Evolutionary conservation across 2,888 invertebrate genomes (phyloP).

Genomic region (Cerceris ruficornis): DNA sequence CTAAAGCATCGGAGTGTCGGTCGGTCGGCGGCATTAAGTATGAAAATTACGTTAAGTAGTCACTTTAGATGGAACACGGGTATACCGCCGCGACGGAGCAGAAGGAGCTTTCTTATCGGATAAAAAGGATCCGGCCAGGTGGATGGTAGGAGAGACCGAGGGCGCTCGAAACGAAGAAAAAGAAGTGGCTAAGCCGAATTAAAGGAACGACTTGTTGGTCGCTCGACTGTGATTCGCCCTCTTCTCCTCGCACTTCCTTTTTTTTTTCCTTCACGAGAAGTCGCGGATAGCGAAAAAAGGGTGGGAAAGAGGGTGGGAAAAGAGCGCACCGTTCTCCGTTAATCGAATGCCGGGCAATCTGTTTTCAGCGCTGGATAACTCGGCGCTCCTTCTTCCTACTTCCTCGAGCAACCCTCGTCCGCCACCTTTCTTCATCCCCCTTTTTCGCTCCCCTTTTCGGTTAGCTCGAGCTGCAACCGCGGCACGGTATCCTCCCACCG

Average conservation of each 20-base stretch:
- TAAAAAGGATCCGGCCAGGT: conserved; percentile 58
- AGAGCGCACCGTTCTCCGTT: conserved; percentile 68
- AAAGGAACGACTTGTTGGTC: conserved; percentile 79
- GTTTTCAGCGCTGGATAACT: conserved; percentile 81
- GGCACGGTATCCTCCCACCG: conserved; percentile 66
- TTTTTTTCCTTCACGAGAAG: conserved; percentile 74
- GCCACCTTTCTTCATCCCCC: conserved; percentile 25
- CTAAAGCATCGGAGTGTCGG: no score
- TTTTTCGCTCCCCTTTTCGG: conserved; percentile 60
- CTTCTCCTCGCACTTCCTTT: conserved; percentile 47
- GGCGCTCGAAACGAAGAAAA: conserved; percentile 53
- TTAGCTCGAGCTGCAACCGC: conserved; percentile 60
- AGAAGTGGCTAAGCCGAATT: conserved; percentile 70
- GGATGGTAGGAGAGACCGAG: conserved; percentile 14
- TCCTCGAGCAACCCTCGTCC: conserved; percentile 4
- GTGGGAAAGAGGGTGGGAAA: conserved; percentile 70
- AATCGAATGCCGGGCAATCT: conserved; percentile 81
- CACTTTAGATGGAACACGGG: conserved; percentile 15
- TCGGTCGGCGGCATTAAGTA: conserved; percentile 13
- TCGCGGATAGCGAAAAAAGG: conserved; percentile 77
- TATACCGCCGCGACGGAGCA: conserved; percentile 25
- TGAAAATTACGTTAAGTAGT: conserved; percentile 35
- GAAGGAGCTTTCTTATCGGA: conserved; percentile 44
- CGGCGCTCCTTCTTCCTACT: conserved; percentile 65
- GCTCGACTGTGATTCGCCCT: conserved; percentile 67